Percentiles rank a stretch among this genome's conserved stretches.
Conservation (phyloP, 2,113 vertebrate species). For the Potamarius usumacintae region DNA sequence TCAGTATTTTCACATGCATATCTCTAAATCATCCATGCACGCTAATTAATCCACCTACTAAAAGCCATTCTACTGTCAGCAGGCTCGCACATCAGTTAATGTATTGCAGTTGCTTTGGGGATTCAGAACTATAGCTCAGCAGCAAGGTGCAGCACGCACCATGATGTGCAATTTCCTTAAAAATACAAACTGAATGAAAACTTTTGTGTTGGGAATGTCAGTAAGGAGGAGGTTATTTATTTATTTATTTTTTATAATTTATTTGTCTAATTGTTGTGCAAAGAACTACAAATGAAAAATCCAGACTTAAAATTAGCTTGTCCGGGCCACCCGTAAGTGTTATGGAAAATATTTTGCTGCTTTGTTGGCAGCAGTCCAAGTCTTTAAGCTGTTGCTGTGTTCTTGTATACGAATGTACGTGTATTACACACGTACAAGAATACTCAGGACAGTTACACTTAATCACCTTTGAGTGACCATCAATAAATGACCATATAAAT, state of each 20-base stretch:
- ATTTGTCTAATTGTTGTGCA: not conserved
- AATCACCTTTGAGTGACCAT: constrained; percentile 17
- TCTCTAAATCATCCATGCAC: not conserved
- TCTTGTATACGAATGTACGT: not conserved
- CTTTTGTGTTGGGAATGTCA: not conserved
- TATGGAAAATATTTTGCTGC: not conserved
- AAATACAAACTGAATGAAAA: not conserved
- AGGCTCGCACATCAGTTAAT: not conserved
- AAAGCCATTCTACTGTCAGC: not conserved
- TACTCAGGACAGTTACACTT: not conserved
- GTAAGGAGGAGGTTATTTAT: not conserved
- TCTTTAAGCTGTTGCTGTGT: not conserved
- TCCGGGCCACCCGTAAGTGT: not conserved
- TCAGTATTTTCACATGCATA: not conserved
- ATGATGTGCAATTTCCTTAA: not conserved
- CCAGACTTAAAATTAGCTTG: not conserved
- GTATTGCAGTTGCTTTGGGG: not conserved
- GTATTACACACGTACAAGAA: not conserved
- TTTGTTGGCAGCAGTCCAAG: not conserved
- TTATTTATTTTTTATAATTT: not conserved
- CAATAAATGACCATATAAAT: constrained; percentile 26
- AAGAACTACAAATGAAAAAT: not conserved
- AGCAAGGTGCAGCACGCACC: not conserved
- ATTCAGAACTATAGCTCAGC: not conserved
- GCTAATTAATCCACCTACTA: not conserved